These are phyloP conservation scores for Microplitis deprimator DNA, from an alignment of 2,888 invertebrate genomes.

Conservation along the genomic window DNA sequence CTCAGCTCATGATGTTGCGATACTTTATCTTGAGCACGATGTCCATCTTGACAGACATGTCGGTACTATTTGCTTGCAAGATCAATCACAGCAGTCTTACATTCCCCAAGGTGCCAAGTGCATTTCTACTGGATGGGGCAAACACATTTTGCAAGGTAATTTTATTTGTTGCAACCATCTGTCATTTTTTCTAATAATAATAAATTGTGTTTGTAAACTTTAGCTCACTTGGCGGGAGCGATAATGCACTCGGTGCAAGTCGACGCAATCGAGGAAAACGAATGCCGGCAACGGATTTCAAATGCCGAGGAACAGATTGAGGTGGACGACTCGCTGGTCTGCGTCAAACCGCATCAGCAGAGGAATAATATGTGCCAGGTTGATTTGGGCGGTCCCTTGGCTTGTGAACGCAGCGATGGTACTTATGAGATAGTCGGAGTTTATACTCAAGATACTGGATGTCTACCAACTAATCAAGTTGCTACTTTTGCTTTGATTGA, in stretches of 20 bases:
- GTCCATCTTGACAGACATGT: slow-evolving; percentile 80
- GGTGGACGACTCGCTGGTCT: slow-evolving; percentile 79
- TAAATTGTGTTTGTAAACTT: slow-evolving; percentile 51
- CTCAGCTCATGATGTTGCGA: slow-evolving; percentile 80
- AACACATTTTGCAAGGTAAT: slow-evolving; percentile 82
- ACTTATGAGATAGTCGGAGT: slow-evolving; percentile 81
- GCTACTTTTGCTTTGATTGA: slow-evolving; percentile 64
- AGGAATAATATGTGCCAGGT: slow-evolving; percentile 84
- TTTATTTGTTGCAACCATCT: not conserved
- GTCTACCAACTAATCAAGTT: slow-evolving; percentile 70
- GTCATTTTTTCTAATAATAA: slow-evolving; percentile 4
- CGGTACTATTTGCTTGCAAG: slow-evolving; percentile 80
- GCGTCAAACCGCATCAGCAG: slow-evolving; percentile 77
- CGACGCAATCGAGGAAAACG: slow-evolving; percentile 76
- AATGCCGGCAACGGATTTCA: slow-evolving; percentile 76
- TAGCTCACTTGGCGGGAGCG: slow-evolving; percentile 83
- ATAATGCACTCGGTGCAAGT: slow-evolving; percentile 83
- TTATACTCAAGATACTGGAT: slow-evolving; percentile 84
- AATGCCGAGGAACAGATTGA: slow-evolving; percentile 75
- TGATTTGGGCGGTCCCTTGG: slow-evolving; percentile 86
- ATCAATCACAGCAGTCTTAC: slow-evolving; percentile 34
- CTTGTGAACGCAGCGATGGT: slow-evolving; percentile 81
- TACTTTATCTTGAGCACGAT: slow-evolving; percentile 77
- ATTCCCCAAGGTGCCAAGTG: slow-evolving; percentile 75
- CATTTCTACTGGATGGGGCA: slow-evolving; percentile 88